Base-by-base conservation (phyloP, 2,113 vertebrate species). In the Conger conger region DNA sequence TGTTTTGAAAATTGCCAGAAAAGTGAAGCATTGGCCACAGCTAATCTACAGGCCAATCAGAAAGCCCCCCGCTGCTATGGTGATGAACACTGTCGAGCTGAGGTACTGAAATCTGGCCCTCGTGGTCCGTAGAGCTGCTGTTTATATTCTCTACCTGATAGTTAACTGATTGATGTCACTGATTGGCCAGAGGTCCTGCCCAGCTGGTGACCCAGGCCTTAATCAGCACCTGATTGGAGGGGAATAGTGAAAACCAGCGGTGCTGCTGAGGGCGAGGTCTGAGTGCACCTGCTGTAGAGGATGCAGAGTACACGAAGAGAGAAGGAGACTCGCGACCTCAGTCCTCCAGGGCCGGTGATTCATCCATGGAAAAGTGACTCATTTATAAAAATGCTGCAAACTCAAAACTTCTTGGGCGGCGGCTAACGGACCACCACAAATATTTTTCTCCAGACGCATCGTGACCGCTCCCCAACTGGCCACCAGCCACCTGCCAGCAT, bases 381-480 rank as follows among this genome's bases (percentile, higher is more conserved):
- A 86, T 50, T 53, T 30, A 42, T 42, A 17, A 73, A 36, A 73
- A 76, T 15, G 36, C 27, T 73, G 23, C 30, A 37, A 50, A 36
- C 42, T 86, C 37, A 81, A 81, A 84, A 50, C 79, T 42, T 57
- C 68, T 40, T 57, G 50, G 79, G 78, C 35, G 73, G 79, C 35
- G 42, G 80, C 30, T 18, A 76, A 53, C 23, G 23, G n/a, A 60
- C 60, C 37, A 54, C 33, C 15, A 45, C 20, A 79, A 36, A 35
- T 23, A 80, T 80, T 33, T 76, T 78, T 40, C 40, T 60, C 78
- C n/a, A 3, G 73, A 33, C 76, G 76, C 63, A 33, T 87, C 35
- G 54, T n/a, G 23, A 85, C 86, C 85, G 82, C 86, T 73, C 88
- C 87, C 88, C 16, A 38, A 60, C 30, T 68, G 16, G 79, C 76